These are phyloP conservation scores for Caenorhabditis inopinata DNA, from an alignment of 1,140 invertebrate species.

Conservation along the genomic window DNA sequence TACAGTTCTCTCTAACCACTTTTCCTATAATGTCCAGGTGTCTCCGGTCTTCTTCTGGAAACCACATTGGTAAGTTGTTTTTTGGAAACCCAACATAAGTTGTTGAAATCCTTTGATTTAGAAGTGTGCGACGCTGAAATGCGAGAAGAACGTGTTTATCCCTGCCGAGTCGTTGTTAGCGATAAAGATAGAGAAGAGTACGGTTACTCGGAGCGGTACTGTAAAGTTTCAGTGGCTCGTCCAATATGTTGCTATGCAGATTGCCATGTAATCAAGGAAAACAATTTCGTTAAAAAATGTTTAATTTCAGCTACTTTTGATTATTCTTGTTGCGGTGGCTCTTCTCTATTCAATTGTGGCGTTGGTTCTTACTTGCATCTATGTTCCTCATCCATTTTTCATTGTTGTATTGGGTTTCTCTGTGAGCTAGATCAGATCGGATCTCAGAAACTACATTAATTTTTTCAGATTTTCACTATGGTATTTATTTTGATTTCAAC, in stretches of 20 bases:
- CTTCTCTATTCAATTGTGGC: background rate
- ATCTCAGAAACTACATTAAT: background rate
- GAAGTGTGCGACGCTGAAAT: background rate
- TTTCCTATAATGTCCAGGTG: background rate
- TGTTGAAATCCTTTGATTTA: too few relatives aligned
- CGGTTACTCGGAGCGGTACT: background rate
- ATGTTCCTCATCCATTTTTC: background rate
- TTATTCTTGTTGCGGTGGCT: background rate
- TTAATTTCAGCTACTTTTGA: background rate
- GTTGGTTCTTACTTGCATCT: background rate
- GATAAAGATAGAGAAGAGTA: background rate
- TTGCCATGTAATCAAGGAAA: background rate
- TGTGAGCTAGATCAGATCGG: background rate
- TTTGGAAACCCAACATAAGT: too few relatives aligned
- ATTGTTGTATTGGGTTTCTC: background rate
- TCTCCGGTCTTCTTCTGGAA: background rate
- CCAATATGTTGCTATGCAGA: constrained; percentile 3
- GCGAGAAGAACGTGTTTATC: background rate
- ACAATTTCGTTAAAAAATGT: background rate
- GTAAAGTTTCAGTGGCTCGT: background rate
- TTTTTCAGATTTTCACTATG: background rate
- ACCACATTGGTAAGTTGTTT: background rate
- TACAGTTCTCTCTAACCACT: background rate
- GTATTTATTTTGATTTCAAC: background rate
- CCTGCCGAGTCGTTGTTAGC: background rate